Base-by-base conservation (phyloP, 2,797 vertebrate species). In the Thripadectes ignobilis region DNA sequence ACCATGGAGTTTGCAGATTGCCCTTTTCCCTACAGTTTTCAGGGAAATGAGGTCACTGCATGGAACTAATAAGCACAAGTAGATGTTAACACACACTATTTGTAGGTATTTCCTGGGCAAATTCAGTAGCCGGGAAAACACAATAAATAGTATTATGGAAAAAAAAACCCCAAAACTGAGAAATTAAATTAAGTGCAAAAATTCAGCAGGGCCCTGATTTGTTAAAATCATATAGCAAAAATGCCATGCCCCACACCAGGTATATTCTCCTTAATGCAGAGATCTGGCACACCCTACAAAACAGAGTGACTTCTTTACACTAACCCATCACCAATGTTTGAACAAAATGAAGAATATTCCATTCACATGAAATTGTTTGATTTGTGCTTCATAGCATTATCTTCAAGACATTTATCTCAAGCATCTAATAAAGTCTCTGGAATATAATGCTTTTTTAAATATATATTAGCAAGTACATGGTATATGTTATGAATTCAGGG, bases 1-100 rank as follows among this genome's bases (percentile, higher is more conserved):
- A 22, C 12, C n/a, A 22, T 0, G 21, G 8, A 21, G 6, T 1
- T 21, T 46, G 54, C 2, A 3, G 15, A 39, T 20, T 46, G 38
- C 43, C 66, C 0, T 77, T 15, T 76, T 26, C 22, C 20, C 38
- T 72, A n/a, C 5, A 12, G 14, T 30, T 49, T 83, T 30, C 34
- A 62, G 10, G 19, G 12, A 43, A 74, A 63, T 57, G 18, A 65
- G 10, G 15, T 29, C 0, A 61, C 8, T 15, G 6, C 12, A 34
- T 6, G 6, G 27, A 86, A 54, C 43, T 46, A 41, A 22, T 2
- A 82, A 16, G 11, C 17, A 52, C 29, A 52, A 27, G 10, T 7
- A 27, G 6, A 5, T 27, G 10, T 7, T 58, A 57, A 19, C 34
- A 58, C 4, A 46, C 39, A 10, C 21, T n/a, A 20, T n/a, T 38